Evolutionary conservation across 2,797 vertebrate species (phyloP).

Genomic region (Eulemur rubriventer): DNA sequence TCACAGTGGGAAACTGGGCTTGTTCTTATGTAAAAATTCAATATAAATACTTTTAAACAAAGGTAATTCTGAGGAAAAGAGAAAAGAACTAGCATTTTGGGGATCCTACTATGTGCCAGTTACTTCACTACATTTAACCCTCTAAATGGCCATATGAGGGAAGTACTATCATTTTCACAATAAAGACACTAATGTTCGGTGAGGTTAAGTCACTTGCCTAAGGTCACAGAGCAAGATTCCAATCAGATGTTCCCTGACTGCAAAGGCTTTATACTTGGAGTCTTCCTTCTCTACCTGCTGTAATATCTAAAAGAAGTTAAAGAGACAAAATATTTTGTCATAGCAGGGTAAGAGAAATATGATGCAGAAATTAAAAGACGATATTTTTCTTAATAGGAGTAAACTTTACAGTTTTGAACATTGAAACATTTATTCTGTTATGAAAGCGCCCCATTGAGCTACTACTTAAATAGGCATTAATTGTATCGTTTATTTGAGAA

Average conservation of each 20-base stretch:
- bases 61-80: not conserved
- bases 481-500: not conserved
- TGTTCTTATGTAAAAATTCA: not conserved
- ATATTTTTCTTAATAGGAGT: slow-evolving; percentile 15
- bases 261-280: not conserved
- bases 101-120: not conserved
- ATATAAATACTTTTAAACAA: not conserved
- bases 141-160: not conserved
- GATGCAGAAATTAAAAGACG: not conserved
- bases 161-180: not conserved
- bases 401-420: not conserved
- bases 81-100: not conserved
- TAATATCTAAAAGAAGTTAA: not conserved
- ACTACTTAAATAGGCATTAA: not conserved
- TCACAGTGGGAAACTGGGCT: not conserved
- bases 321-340: not conserved
- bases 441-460: not conserved
- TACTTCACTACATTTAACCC: not conserved
- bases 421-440: not conserved
- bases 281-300: slow-evolving; percentile 2
- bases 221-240: not conserved
- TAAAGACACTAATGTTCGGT: not conserved
- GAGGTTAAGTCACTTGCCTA: not conserved
- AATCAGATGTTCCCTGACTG: not conserved
- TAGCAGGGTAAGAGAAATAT: not conserved